Evolutionary conservation across 2,797 vertebrate genomes (phyloP).

Genomic region (Poeciliopsis gracilis): DNA sequence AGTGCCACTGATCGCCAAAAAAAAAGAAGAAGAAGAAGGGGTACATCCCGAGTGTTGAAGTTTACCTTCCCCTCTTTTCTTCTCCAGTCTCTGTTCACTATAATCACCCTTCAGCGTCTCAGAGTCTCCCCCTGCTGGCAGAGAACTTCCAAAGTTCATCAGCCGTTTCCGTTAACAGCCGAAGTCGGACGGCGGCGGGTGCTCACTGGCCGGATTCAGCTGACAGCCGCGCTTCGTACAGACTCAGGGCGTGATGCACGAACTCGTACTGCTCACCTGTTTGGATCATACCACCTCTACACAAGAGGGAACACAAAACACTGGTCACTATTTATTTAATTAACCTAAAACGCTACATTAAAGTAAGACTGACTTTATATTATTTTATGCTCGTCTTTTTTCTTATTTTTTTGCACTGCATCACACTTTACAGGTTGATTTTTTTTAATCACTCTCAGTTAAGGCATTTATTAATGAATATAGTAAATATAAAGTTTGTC

Average conservation of each 20-base stretch:
- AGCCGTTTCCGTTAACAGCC: conserved; percentile 50
- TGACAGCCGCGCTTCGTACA: conserved; percentile 88
- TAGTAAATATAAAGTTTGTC: too few relatives aligned
- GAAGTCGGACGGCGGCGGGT: not conserved
- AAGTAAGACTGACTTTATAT: not conserved
- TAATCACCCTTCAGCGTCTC: conserved; percentile 13
- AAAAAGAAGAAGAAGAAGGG: conserved; percentile 47
- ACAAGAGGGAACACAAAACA: conserved; percentile 28
- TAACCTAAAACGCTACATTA: not conserved
- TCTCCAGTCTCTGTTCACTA: conserved; percentile 41
- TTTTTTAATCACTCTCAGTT: too few relatives aligned
- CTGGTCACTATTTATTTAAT: not conserved
- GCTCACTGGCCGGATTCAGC: conserved; percentile 87
- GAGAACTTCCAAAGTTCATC: conserved; percentile 23
- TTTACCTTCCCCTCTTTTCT: conserved; percentile 44
- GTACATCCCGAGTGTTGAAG: conserved; percentile 79
- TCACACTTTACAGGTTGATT: too few relatives aligned
- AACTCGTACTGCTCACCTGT: conserved; percentile 98
- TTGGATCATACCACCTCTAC: conserved; percentile 97
- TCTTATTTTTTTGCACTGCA: too few relatives aligned
- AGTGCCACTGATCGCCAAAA: conserved; percentile 13
- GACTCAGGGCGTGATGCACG: conserved; percentile 92
- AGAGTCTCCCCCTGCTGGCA: conserved; percentile 21
- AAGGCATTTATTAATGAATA: too few relatives aligned
- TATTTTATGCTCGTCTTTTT: not conserved